Evolutionary conservation across 1,140 invertebrate genomes (phyloP).

Genomic region (Harlomillsia oculata): DNA sequence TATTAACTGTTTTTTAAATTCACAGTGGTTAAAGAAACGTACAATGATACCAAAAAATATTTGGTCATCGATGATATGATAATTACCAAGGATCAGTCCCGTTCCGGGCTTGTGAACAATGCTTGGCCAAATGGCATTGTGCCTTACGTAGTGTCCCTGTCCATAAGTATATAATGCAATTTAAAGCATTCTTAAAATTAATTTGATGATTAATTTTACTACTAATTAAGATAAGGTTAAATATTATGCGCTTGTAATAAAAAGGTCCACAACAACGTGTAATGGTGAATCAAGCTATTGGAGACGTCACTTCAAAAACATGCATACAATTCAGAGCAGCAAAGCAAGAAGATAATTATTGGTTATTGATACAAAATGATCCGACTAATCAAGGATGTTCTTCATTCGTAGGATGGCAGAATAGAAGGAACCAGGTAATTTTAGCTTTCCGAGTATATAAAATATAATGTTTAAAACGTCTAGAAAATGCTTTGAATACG

Average conservation of each 20-base stretch:
- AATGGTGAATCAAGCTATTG: slow-evolving; percentile 4
- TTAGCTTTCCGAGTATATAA: no score
- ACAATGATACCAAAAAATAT: slow-evolving; percentile 11
- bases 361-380: slow-evolving; percentile 12
- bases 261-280: slow-evolving; percentile 13
- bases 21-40: no score
- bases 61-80: slow-evolving; percentile 16
- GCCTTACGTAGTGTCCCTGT: neutral
- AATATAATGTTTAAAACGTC: neutral
- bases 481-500: no score
- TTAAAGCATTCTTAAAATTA: no score
- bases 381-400: slow-evolving; percentile 18
- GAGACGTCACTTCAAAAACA: neutral
- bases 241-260: no score
- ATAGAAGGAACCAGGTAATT: slow-evolving; percentile 18
- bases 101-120: slow-evolving; percentile 7
- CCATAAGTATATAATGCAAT: no score
- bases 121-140: slow-evolving; percentile 17
- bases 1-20: no score
- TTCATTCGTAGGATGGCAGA: slow-evolving; percentile 23
- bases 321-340: slow-evolving; percentile 15
- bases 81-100: slow-evolving; percentile 3
- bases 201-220: no score
- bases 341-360: slow-evolving; percentile 13
- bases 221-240: no score